phyloP scores from a whole-genome alignment of 2,888 invertebrate genomes.

The Trichopria drosophilae region DNA sequence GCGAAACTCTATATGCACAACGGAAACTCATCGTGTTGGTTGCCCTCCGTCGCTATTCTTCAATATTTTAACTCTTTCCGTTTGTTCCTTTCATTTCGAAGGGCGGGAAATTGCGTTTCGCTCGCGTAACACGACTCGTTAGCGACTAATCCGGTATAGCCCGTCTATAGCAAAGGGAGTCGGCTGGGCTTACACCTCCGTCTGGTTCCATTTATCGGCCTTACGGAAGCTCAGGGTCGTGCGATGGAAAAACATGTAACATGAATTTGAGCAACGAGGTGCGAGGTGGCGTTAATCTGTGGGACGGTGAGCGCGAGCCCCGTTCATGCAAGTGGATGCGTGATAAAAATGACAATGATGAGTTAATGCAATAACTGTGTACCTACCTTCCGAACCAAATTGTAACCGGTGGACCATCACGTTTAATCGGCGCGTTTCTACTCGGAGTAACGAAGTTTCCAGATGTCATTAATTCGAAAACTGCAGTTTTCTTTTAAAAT shows the following conservation, averaged over 20 bases:
- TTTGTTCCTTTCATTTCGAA: slow-evolving; percentile 1
- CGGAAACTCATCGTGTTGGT: too few relatives aligned
- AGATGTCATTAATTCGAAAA: too few relatives aligned
- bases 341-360: slow-evolving; percentile 58
- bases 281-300: too few relatives aligned
- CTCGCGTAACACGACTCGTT: slow-evolving; percentile 52
- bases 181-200: slow-evolving; percentile 4
- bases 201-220: slow-evolving; percentile 41
- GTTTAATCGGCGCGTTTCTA: too few relatives aligned
- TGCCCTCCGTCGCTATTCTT: background rate
- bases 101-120: slow-evolving; percentile 44
- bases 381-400: slow-evolving; percentile 44
- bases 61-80: background rate
- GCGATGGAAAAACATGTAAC: too few relatives aligned
- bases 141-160: slow-evolving; percentile 50
- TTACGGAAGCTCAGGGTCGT: too few relatives aligned
- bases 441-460: too few relatives aligned
- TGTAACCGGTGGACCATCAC: too few relatives aligned
- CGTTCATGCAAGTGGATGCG: slow-evolving; percentile 51
- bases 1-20: too few relatives aligned
- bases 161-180: slow-evolving; percentile 22
- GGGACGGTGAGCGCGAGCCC: slow-evolving; percentile 4
- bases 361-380: slow-evolving; percentile 58
- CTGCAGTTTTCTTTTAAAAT: too few relatives aligned
- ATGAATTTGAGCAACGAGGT: too few relatives aligned